A percentile compares a stretch with the other conserved stretches of the same genome.
phyloP scores from a whole-genome alignment of 2,888 invertebrate species.

The Rhimphoctona megacephalus region DNA sequence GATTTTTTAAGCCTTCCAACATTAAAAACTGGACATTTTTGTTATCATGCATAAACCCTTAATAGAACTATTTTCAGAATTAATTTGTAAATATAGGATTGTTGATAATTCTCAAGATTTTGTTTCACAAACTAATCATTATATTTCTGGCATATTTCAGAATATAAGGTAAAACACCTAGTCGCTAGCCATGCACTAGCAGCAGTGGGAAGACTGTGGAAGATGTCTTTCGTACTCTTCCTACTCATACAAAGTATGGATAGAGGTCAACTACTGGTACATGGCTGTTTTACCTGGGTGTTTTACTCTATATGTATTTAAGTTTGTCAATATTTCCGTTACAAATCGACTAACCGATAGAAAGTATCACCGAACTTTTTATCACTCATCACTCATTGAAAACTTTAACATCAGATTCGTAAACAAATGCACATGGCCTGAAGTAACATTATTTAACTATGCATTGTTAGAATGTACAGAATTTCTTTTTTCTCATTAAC shows the following conservation, averaged over 20 bases:
- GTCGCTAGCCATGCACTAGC: too few relatives aligned
- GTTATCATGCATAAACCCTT: background rate
- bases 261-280: too few relatives aligned
- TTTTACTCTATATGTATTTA: background rate
- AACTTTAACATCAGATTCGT: background rate
- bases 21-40: background rate
- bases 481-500: background rate
- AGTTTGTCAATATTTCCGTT: background rate
- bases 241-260: too few relatives aligned
- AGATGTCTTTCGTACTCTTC: too few relatives aligned
- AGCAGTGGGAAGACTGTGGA: too few relatives aligned
- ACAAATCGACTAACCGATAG: too few relatives aligned
- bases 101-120: background rate
- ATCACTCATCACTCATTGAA: background rate
- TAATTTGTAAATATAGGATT: background rate
- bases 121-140: background rate
- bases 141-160: background rate
- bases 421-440: background rate
- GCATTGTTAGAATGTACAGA: background rate
- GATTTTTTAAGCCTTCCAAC: background rate
- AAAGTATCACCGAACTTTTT: too few relatives aligned
- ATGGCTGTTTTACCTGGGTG: too few relatives aligned
- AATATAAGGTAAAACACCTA: too few relatives aligned
- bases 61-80: background rate
- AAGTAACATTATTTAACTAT: too few relatives aligned